phyloP scores from a whole-genome alignment of 92 coral and sea anemone species.

The Zoanthus sansibaricus region DNA sequence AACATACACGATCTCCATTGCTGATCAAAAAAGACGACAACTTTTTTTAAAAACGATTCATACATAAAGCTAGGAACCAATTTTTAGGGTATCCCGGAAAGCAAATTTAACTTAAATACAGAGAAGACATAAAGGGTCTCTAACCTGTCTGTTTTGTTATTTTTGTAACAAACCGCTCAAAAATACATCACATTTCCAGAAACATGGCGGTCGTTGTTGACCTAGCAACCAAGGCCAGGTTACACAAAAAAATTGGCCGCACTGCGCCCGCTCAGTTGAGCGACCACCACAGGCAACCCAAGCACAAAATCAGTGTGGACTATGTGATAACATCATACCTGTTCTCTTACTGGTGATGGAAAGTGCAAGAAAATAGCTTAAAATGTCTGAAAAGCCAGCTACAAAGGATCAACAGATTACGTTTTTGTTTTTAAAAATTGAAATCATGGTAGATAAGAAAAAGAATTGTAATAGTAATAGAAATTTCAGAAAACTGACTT shows the following conservation, averaged over 20 bases:
- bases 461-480: no score
- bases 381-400: no score
- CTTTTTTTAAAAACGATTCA: not conserved
- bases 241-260: not conserved
- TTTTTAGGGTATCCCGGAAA: not conserved
- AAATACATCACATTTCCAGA: slow-evolving; percentile 17
- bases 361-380: no score
- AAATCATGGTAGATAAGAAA: no score
- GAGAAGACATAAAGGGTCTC: not conserved
- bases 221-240: slow-evolving; percentile 60
- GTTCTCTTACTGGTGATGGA: no score
- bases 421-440: no score
- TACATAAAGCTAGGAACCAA: not conserved
- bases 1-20: slow-evolving; percentile 98
- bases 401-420: no score
- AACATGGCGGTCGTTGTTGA: slow-evolving; percentile 27
- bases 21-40: not conserved
- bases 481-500: no score
- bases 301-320: no score
- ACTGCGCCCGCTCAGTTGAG: not conserved
- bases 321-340: no score
- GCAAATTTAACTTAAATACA: not conserved
- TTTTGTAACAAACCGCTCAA: not conserved
- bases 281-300: no score
- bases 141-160: not conserved